A percentile compares a stretch with the other conserved stretches of the same genome.
These are phyloP conservation scores for Alcedo atthis DNA, from an alignment of 2,797 vertebrate genomes.

Conservation along the genomic window DNA sequence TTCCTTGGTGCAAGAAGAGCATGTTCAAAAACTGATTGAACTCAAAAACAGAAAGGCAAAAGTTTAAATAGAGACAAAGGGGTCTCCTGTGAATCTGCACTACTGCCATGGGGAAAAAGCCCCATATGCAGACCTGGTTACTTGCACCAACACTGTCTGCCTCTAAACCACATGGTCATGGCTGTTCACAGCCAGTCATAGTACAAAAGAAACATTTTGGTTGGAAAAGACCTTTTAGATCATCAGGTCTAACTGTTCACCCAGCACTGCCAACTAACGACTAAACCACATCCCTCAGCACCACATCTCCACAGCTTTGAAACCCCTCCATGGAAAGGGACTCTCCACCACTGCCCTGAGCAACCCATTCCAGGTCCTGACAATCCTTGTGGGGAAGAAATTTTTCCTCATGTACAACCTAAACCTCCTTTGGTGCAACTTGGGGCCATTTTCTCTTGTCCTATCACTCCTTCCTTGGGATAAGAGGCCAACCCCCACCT, in stretches of 20 bases:
- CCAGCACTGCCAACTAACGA: too few relatives aligned
- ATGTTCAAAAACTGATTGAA: too few relatives aligned
- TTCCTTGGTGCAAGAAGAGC: too few relatives aligned
- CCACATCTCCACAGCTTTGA: too few relatives aligned
- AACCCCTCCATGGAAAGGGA: too few relatives aligned
- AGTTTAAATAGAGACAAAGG: not conserved
- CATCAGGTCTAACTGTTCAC: too few relatives aligned
- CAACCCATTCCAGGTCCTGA: too few relatives aligned
- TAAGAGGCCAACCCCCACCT: not conserved
- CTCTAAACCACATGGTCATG: accelerated
- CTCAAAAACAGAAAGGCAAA: not conserved
- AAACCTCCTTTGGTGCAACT: not conserved
- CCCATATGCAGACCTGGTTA: accelerated
- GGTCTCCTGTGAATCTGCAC: too few relatives aligned
- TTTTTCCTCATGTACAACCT: not conserved
- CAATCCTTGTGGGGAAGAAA: too few relatives aligned
- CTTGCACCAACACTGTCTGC: not conserved
- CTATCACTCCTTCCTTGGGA: not conserved
- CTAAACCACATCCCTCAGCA: too few relatives aligned
- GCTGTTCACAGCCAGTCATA: not conserved
- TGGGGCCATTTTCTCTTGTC: not conserved
- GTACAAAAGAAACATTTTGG: not conserved
- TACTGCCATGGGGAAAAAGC: accelerated
- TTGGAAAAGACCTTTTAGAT: not conserved
- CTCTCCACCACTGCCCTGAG: too few relatives aligned